Evolutionary conservation across 1,140 invertebrate genomes (phyloP).

Genomic region (Aphidius ervi): DNA sequence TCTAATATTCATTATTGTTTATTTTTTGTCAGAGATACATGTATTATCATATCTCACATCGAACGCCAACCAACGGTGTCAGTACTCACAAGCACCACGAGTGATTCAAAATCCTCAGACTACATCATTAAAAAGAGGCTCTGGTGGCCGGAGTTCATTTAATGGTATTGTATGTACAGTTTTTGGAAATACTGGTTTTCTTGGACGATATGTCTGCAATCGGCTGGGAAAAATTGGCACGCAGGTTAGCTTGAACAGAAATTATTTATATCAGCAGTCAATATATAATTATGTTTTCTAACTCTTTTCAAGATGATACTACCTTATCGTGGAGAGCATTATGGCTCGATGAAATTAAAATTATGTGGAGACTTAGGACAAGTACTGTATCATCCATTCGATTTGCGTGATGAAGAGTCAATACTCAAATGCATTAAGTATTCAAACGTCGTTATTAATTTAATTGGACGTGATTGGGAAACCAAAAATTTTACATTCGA

Average conservation of each 20-base stretch:
- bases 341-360: slow-evolving; percentile 73
- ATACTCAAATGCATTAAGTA: slow-evolving; percentile 85
- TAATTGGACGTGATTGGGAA: slow-evolving; percentile 88
- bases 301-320: slow-evolving; percentile 68
- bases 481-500: slow-evolving; percentile 83
- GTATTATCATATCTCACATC: background rate
- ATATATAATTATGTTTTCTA: background rate
- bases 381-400: slow-evolving; percentile 83
- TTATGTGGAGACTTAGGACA: slow-evolving; percentile 93
- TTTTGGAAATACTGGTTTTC: slow-evolving; percentile 86
- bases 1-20: background rate
- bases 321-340: slow-evolving; percentile 86
- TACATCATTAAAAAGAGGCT: slow-evolving; percentile 74
- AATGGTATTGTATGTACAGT: slow-evolving; percentile 96
- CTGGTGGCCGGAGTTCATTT: slow-evolving; percentile 92
- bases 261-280: background rate
- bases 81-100: slow-evolving; percentile 39
- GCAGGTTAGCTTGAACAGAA: slow-evolving; percentile 64
- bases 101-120: slow-evolving; percentile 56
- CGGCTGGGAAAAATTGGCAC: slow-evolving; percentile 82
- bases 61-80: slow-evolving; percentile 20
- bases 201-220: slow-evolving; percentile 83
- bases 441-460: slow-evolving; percentile 96
- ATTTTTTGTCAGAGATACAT: slow-evolving; percentile 2
- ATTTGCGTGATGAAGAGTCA: slow-evolving; percentile 84